Conservation (phyloP, 2,888 invertebrate genomes). For the Chydorus sphaericus region DNA sequence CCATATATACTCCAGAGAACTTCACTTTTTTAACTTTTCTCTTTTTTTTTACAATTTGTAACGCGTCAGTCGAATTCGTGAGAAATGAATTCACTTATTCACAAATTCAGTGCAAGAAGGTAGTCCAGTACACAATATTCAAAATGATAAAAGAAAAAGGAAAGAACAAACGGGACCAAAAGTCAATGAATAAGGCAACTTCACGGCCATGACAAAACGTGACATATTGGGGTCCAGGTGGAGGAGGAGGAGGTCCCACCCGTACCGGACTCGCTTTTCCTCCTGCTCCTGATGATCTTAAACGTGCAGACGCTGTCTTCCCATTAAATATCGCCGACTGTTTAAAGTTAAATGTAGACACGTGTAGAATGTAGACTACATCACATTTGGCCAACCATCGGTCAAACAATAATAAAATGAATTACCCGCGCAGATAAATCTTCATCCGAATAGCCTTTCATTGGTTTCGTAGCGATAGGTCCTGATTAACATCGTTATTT, state of each 20-base stretch:
- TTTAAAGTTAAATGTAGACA: too few relatives aligned
- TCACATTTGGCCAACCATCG: not conserved
- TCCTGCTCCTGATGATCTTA: not conserved
- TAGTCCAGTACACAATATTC: slow-evolving; percentile 70
- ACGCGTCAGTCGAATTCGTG: too few relatives aligned
- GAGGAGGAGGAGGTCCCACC: slow-evolving; percentile 1
- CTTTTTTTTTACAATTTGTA: too few relatives aligned
- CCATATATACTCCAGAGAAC: too few relatives aligned
- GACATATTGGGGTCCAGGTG: slow-evolving; percentile 59
- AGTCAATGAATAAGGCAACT: slow-evolving; percentile 65
- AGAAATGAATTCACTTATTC: too few relatives aligned
- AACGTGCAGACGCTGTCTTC: not conserved
- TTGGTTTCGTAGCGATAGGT: slow-evolving; percentile 69
- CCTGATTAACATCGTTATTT: too few relatives aligned
- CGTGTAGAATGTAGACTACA: not conserved
- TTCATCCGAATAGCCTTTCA: slow-evolving; percentile 80
- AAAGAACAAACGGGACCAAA: slow-evolving; percentile 74
- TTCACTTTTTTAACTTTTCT: too few relatives aligned
- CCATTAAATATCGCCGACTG: too few relatives aligned
- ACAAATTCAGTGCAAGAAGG: slow-evolving; percentile 7
- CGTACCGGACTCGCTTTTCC: slow-evolving; percentile 20
- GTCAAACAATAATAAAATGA: not conserved
- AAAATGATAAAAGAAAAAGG: slow-evolving; percentile 78
- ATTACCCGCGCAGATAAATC: slow-evolving; percentile 35
- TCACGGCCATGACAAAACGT: slow-evolving; percentile 59